Evolutionary conservation across 1,140 invertebrate species (phyloP).

Genomic region (Bombus affinis): DNA sequence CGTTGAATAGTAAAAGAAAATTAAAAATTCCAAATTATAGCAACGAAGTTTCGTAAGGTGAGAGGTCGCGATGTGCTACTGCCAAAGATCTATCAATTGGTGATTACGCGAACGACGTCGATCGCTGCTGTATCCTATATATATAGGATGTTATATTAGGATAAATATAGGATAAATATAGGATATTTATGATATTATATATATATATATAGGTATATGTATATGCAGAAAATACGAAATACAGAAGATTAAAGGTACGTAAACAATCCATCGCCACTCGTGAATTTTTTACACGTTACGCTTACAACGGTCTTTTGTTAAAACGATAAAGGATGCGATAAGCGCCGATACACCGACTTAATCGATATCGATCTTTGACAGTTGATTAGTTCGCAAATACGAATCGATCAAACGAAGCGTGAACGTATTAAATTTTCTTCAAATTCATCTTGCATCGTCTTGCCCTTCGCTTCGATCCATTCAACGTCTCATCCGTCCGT

Average conservation of each 20-base stretch:
- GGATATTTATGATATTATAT: too few species aligned
- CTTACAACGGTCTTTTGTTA: background rate
- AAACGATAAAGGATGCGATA: background rate
- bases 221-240: too few species aligned
- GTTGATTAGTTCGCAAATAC: background rate
- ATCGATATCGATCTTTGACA: background rate
- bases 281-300: background rate
- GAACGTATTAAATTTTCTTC: background rate
- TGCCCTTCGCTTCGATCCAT: background rate
- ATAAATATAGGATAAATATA: too few species aligned
- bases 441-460: too few species aligned
- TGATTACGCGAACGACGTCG: background rate
- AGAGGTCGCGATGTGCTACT: background rate
- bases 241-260: background rate
- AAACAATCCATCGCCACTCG: background rate
- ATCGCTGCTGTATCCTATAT: background rate
- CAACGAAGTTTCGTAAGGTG: background rate
- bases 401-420: background rate
- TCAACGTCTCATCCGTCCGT: background rate
- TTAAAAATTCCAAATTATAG: accelerated
- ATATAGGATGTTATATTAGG: too few species aligned
- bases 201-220: background rate
- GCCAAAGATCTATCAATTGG: background rate
- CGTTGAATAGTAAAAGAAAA: background rate
- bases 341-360: background rate